These are phyloP conservation scores for Drosophila colorata DNA, from an alignment of 2,888 invertebrate species.

Conservation along the genomic window DNA sequence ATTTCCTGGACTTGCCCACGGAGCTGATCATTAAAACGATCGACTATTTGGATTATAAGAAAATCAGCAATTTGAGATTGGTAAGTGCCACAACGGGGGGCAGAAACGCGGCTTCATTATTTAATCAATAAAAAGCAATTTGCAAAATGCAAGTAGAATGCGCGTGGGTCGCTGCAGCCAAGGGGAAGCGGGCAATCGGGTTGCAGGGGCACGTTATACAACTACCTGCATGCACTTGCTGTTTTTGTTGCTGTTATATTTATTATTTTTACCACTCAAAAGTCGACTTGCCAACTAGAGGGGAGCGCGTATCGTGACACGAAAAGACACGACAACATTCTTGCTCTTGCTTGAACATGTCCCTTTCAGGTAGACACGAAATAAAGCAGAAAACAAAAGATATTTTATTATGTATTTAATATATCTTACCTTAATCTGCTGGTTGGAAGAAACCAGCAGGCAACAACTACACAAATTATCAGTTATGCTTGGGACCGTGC, in stretches of 20 bases:
- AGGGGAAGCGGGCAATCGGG: background rate
- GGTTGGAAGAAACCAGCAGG: background rate
- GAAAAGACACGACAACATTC: conserved; percentile 1
- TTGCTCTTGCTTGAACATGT: background rate
- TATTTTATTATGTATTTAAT: background rate
- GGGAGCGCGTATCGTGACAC: conserved; percentile 31
- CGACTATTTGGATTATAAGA: conserved; percentile 90
- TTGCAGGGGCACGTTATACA: conserved; percentile 35
- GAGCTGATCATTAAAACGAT: conserved; percentile 93
- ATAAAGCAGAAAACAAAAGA: background rate
- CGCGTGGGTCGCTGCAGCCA: conserved; percentile 43
- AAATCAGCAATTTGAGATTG: conserved; percentile 91
- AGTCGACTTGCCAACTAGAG: conserved; percentile 39
- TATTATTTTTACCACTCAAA: conserved; percentile 63
- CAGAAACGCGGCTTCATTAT: conserved; percentile 43
- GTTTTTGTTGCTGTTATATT: conserved; percentile 33
- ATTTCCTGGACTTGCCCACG: conserved; percentile 90
- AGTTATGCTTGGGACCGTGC: too few species aligned
- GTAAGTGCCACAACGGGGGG: conserved; percentile 86
- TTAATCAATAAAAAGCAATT: conserved; percentile 78
- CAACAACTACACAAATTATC: too few species aligned
- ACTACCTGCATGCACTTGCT: conserved; percentile 67
- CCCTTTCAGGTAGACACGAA: background rate
- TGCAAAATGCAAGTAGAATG: conserved; percentile 68
- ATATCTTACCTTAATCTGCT: background rate